phyloP scores from a whole-genome alignment of 2,888 invertebrate genomes.

The Harpalus rufipes region DNA sequence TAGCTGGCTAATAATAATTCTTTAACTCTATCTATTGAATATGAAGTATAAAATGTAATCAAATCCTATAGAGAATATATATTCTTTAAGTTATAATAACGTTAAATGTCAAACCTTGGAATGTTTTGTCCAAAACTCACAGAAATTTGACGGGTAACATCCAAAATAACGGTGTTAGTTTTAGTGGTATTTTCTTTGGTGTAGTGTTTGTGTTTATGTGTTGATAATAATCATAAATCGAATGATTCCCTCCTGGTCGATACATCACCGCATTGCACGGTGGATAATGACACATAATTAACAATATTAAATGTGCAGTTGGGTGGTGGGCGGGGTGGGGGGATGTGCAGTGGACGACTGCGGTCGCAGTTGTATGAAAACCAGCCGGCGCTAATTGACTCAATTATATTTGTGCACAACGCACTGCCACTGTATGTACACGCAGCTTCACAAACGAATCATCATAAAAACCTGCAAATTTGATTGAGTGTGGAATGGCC shows the following conservation, averaged over 20 bases:
- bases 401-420: slow-evolving; percentile 60
- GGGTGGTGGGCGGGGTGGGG: background rate
- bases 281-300: slow-evolving; percentile 56
- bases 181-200: too few species aligned
- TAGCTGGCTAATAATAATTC: too few species aligned
- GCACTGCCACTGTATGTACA: slow-evolving; percentile 6
- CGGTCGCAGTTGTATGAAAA: slow-evolving; percentile 63
- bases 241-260: background rate
- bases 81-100: too few species aligned
- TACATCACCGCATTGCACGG: background rate
- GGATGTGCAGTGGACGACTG: slow-evolving; percentile 13
- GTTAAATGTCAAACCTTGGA: too few species aligned
- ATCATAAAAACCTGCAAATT: slow-evolving; percentile 9
- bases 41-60: too few species aligned
- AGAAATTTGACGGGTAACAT: too few species aligned
- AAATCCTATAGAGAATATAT: too few species aligned
- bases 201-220: background rate
- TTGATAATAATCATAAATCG: background rate
- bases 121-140: too few species aligned
- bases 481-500: background rate
- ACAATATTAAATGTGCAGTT: slow-evolving; percentile 45
- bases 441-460: slow-evolving; percentile 1
- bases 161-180: too few species aligned
- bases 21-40: too few species aligned
- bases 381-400: slow-evolving; percentile 62